Evolutionary conservation across 1,140 invertebrate genomes (phyloP), one percentile per base, ranked within the genome.

Genomic region (Liolophura sinensis): DNA sequence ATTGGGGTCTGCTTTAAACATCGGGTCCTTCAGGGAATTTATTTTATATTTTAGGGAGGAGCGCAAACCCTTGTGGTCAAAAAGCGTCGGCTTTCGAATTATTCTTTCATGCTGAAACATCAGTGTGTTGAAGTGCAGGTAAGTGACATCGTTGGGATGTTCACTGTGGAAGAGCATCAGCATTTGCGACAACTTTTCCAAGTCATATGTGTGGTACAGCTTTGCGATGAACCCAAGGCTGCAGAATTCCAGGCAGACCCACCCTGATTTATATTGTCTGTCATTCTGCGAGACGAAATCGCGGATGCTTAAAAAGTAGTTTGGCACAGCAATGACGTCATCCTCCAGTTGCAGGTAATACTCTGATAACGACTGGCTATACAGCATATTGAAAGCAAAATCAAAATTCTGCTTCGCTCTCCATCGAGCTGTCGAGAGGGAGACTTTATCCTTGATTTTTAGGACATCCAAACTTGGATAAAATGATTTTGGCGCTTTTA

Each of bases 41-140:
- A 97, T 92, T 88, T 98, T 98, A 67, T 95, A 95, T 82, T 92
- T 93, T 0, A 79, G 70, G n/a, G 78, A 79, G 11, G 83, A 85
- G 49, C 79, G 75, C 15, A 77, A 64, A 12, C 83, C 83, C 40
- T 76, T 66, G 61, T 85, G 83, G 64, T 85, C 81, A 67, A 85
- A 85, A 6, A 85, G 70, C 1, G 79, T 79, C 0, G 81, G 81
- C 55, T 70, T 72, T 15, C 72, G 63, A 18, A 79, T 67, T 1
- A 59, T 60, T 31, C 71, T 64, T 22, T 65, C 24, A 20, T 61
- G 51, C 56, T 77, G 75, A 31, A 65, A 69, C 73, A 73, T 74
- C 15, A 75, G 56, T 18, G 78, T 71, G 59, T 80, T 78, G 65
- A 81, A 85, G 65, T 82, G 77, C 24, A 75, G 62, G 64, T 78